Base-by-base conservation (phyloP, 2,113 vertebrate genomes). In the Lepisosteus oculatus region DNA sequence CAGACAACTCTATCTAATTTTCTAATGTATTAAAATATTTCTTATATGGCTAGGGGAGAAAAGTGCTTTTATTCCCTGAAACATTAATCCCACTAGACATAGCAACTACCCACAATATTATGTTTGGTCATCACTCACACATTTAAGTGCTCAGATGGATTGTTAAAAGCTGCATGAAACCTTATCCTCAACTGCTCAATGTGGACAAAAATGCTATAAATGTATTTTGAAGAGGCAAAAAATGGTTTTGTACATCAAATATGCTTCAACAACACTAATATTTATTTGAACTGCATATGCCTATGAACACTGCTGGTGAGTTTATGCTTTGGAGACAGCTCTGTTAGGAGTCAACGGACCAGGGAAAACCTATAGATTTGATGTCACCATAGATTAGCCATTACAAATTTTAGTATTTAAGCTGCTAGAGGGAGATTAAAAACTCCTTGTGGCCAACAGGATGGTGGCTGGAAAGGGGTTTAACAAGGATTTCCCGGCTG, bases 351-450 rank as follows among this genome's bases (percentile, higher is more conserved):
- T 42, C 57, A 73, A 15, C 47, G 15, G 72, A 73, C 55, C 66
- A 68, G 55, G 55, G 45, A 43, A 43, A 55, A 66, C 43, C 47
- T 73, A 73, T 73, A 68, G 72, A 73, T 73, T 73, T 73, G 65
- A 73, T 73, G 72, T 63, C 72, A 68, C 61, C 47, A 55, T 29
- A 73, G 45, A 67, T 73, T 73, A 62, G 59, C 44, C 14, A 17
- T 68, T 73, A 73, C 72, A 73, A 68, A 69, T 74, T 68, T 69
- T 55, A 59, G 47, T 74, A 8, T 17, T 68, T 41, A 67, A 74
- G 72, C 65, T 63, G 67, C 55, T 44, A 68, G 61, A 14, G 55
- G 59, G 61, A 74, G 67, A 67, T 65, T 74, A 74, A 65, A 51
- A 68, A 74, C 59, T 73, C 63, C 15, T 4, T 61, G 71, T 73